Evolutionary conservation across 2,888 invertebrate species (phyloP).

Genomic region (Pyrgus malvae): DNA sequence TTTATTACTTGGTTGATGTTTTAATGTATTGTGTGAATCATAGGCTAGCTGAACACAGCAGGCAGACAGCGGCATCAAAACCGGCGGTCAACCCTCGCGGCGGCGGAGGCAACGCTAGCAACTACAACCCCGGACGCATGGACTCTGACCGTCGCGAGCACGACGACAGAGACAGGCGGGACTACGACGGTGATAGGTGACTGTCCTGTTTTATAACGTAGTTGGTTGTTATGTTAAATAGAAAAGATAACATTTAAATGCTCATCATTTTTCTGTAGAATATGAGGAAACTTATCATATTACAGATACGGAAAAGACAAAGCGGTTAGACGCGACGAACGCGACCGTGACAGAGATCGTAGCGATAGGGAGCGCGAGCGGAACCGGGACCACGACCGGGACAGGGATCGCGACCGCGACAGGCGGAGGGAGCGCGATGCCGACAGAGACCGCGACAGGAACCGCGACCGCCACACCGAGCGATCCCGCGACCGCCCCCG

Average conservation of each 20-base stretch:
- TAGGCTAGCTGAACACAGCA: conserved; percentile 72
- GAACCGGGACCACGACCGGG: conserved; percentile 41
- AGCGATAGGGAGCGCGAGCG: conserved; percentile 42
- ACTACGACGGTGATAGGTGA: conserved; percentile 64
- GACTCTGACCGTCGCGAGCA: conserved; percentile 68
- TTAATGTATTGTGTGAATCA: conserved; percentile 6
- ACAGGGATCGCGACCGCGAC: conserved; percentile 42
- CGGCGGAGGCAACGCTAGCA: conserved; percentile 40
- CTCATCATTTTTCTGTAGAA: too few species aligned
- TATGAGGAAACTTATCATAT: conserved; percentile 33
- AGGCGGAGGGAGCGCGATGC: conserved; percentile 34
- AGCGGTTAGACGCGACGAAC: conserved; percentile 60
- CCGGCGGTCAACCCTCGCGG: conserved; percentile 37
- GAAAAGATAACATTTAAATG: too few species aligned
- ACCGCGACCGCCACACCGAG: conserved; percentile 45
- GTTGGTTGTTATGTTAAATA: too few species aligned
- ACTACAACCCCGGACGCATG: conserved; percentile 53
- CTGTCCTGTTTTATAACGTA: background rate
- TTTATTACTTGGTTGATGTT: background rate
- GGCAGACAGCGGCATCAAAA: conserved; percentile 44
- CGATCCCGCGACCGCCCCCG: conserved; percentile 54
- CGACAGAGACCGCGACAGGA: conserved; percentile 42
- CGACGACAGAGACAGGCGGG: conserved; percentile 67
- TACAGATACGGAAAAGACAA: conserved; percentile 75
- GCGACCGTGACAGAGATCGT: conserved; percentile 8